Evolutionary conservation across 2,888 invertebrate species (phyloP).

Genomic region (Sialis fuliginosa): DNA sequence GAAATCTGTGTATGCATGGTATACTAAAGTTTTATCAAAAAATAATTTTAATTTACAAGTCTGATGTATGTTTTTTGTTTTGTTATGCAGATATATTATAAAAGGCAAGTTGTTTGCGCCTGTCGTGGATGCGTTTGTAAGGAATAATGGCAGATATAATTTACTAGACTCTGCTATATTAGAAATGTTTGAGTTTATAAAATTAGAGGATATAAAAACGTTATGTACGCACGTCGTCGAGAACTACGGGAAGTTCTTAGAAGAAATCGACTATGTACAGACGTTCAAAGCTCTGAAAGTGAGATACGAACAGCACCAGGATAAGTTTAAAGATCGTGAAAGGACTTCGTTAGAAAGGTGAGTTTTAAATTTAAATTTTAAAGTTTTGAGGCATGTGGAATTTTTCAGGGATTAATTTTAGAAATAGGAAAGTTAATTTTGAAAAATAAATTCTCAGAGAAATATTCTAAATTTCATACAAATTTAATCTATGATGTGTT

Average conservation of each 20-base stretch:
- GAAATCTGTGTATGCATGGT: no score
- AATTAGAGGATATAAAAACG: constrained; percentile 80
- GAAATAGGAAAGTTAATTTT: no score
- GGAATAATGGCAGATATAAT: constrained; percentile 96
- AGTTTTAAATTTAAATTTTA: no score
- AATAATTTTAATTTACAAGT: no score
- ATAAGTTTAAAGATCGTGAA: constrained; percentile 74
- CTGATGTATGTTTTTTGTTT: constrained; percentile 7
- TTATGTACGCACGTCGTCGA: constrained; percentile 89
- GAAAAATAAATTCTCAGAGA: no score
- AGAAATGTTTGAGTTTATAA: constrained; percentile 98
- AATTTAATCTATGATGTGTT: no score
- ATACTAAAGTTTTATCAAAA: no score
- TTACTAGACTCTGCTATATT: constrained; percentile 96
- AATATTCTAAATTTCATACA: no score
- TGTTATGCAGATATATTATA: constrained; percentile 54
- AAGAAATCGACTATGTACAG: constrained; percentile 93
- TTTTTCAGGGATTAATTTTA: no score
- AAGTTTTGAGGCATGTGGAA: no score
- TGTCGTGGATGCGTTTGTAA: constrained; percentile 88
- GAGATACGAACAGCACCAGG: constrained; percentile 83
- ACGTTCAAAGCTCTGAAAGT: constrained; percentile 87
- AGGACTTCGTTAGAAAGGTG: constrained; percentile 55
- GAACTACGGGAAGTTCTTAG: constrained; percentile 85
- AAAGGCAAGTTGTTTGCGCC: constrained; percentile 90